Evolutionary conservation across 1,140 invertebrate species (phyloP), one percentile per base, ranked within the genome.

Genomic region (Neodiprion fabricii): DNA sequence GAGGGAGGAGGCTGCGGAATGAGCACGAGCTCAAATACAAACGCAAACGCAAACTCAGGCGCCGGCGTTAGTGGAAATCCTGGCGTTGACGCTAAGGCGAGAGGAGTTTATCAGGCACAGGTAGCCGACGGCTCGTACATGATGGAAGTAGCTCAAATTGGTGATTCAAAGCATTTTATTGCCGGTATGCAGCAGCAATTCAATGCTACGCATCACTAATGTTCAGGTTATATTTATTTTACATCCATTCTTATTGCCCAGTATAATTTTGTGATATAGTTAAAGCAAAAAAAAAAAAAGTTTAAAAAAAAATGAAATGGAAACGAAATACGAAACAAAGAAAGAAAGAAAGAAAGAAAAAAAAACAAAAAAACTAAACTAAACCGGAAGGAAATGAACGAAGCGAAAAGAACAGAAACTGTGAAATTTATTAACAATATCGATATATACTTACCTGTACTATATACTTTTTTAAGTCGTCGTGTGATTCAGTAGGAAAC

Each of bases 191-290:
- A 87, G 75, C 79, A 83, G 48, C 86, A 86, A 70, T 89, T 86
- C 70, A 87, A 89, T 77, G 82, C 87, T 75, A 85, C 87, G 68
- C 87, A 87, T 80, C 86, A 89, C 80, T 88, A 87, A 86, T 85
- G 74, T 76, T 76, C 71, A 81, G 73, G 21, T 21, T 21, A 8
- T 74, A 78, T 76, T 83, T 81, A 81, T 80, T 80, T 81, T 74
- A 74, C 78, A 78, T 78, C 77, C 75, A 50, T 78, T 69, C 71
- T 72, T 70, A 82, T 84, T 81, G 82, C 81, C 83, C 81, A 84
- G 82, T 84, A 85, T 85, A 80, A 82, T 81, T 85, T 86, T 87
- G 84, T 85, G 81, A 84, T 85, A 84, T 79, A 75, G 77, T 74
- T 70, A 70, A 70, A 74, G 71, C 67, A 12, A 72, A 69, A 71